A percentile compares a stretch with the other conserved stretches of the same genome.
Conservation (phyloP, 2,888 invertebrate species). For the Drosophila neonasuta region DNA sequence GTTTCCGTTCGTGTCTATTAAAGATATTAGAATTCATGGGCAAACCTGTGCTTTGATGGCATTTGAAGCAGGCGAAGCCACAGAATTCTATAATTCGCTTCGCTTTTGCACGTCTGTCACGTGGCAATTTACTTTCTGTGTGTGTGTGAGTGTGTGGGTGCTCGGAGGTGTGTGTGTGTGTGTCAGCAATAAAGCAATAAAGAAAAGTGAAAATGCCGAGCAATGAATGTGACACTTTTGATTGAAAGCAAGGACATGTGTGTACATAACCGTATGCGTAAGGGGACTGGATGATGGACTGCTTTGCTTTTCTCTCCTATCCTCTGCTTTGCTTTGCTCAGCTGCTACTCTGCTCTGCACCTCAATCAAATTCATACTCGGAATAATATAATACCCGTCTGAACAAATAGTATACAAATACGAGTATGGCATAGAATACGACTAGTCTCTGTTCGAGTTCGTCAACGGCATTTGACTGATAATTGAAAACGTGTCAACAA, state of each 20-base stretch:
- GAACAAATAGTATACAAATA: constrained; percentile 5
- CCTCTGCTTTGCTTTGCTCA: constrained; percentile 1
- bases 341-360: not conserved
- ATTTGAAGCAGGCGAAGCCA: constrained; percentile 25
- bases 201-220: constrained; percentile 54
- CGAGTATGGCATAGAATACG: constrained; percentile 7
- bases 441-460: constrained; percentile 31
- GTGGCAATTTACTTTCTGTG: constrained; percentile 38
- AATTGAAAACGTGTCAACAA: constrained; percentile 79
- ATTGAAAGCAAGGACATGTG: constrained; percentile 58
- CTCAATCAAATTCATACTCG: constrained; percentile 48
- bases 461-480: constrained; percentile 64
- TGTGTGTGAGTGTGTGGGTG: not conserved
- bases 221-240: constrained; percentile 71
- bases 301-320: not conserved
- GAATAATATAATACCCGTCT: constrained; percentile 6
- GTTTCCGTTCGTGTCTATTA: not conserved
- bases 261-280: constrained; percentile 9
- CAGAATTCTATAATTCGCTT: constrained; percentile 26
- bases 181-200: constrained; percentile 47
- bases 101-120: constrained; percentile 45
- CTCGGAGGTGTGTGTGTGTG: not conserved
- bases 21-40: not conserved
- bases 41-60: constrained; percentile 3
- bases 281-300: not conserved